Base-by-base conservation (phyloP, 64 coral and sea anemone genomes). In the Stichodactyla mertensii region DNA sequence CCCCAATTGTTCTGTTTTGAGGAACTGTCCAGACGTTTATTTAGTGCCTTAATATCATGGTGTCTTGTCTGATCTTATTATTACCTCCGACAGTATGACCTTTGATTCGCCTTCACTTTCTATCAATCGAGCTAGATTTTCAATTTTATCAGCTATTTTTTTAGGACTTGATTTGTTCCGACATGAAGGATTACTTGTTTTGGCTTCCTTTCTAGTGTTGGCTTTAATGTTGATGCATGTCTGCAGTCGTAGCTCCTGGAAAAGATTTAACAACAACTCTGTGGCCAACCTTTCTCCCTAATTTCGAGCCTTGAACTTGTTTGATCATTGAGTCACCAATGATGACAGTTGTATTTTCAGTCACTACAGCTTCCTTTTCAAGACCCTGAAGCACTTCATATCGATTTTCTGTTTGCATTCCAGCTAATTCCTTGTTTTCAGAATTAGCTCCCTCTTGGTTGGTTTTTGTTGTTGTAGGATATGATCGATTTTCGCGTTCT, bases 251-350 rank as follows among this genome's bases (percentile, higher is more conserved):
- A 77, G 86, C 66, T 19, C 51, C 86, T 71, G 67, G 36, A 55
- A 87, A 77, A 11, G 64, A 53, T 77, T 87, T 87, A 62, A 86
- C 84, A 14, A 86, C 64, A 14, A 87, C 66, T 77, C 86, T 87
- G 86, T 87, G 86, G 53, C 52, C 52, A 77, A 77, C 66, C 16
- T 87, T 45, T 77, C 55, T 77, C 18, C 66, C 86, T 8, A 85
- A 56, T 62, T 59, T 85, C 83, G 59, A 85, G 15, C 55, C 83
- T 79, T 79, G 77, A 15, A 79, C 51, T 4, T 52, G 27, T 53
- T 79, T 79, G 10, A 79, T 79, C 77, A 85, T 64, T 16, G 83
- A 85, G 57, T 85, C 83, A 24, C 83, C 59, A 62, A 85, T 52
- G 18, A 66, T 61, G 26, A 51, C 59, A 11, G 83, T 56, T 51